Evolutionary conservation across 2,113 vertebrate species (phyloP), one percentile per base, ranked within the genome.

Genomic region (Chaetodon trifascialis): DNA sequence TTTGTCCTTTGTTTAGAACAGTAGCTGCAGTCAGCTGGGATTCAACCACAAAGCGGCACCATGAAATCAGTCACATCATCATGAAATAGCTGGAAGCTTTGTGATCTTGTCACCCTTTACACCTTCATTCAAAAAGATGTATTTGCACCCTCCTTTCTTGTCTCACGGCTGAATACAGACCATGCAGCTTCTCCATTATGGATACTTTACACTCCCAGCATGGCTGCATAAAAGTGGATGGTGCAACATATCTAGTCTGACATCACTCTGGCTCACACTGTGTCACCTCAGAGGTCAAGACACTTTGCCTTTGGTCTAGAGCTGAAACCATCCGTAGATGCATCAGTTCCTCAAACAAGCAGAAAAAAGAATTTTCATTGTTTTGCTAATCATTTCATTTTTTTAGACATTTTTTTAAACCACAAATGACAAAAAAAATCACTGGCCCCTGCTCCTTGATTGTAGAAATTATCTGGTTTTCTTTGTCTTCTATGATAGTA

Each of bases 21-120:
- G 60, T 2, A 51, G 62, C 42, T 34, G 14, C 14, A 55, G 11
- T 73, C 34, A 5, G 42, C 21, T 58, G 9, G 47, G 38, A 38
- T 63, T 42, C 23, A 44, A 58, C 58, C 40, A 16, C n/a, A 36
- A 49, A 65, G 16, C 34, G 38, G 23, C 38, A 34, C 3, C 51
- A 49, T 9, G 23, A 36, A 62, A 68, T 30, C 0, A 44, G 49
- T 66, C 25, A 25, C 17, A 15, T 34, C 11, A 2, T 60, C 17
- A n/a, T 78, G 25, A 71, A 83, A 60, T 4, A 54, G 23, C 11
- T 67, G 54, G 46, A 73, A 23, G 62, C 10, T 54, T 69, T 40
- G 38, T 11, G 42, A 49, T 17, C 44, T 65, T 42, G 47, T 64
- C 51, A 58, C n/a, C 70, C 11, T 56, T 30, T 62, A 46, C 25